Evolutionary conservation across 2,797 vertebrate species (phyloP).

Genomic region (Sebastes trivittatus): DNA sequence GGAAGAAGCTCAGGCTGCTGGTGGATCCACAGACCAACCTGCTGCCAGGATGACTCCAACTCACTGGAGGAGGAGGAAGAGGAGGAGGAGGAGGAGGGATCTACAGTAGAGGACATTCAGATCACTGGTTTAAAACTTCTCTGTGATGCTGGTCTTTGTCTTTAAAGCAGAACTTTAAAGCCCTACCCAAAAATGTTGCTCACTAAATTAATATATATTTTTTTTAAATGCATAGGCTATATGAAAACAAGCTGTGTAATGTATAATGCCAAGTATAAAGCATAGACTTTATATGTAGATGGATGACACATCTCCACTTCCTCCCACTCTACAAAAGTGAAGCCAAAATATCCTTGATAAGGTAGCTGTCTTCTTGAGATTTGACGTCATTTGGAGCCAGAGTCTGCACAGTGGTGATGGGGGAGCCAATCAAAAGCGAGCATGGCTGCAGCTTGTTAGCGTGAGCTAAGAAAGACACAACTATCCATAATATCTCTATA

Average conservation of each 20-base stretch:
- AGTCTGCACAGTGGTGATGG: no score
- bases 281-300: no score
- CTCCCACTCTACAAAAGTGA: no score
- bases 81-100: slow-evolving; percentile 14
- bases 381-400: no score
- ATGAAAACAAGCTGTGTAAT: neutral
- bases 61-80: slow-evolving; percentile 4
- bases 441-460: no score
- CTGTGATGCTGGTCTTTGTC: neutral
- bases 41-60: slow-evolving; percentile 1
- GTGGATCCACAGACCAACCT: slow-evolving; percentile 6
- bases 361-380: no score
- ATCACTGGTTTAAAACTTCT: neutral
- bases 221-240: neutral
- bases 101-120: neutral
- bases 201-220: accelerated
- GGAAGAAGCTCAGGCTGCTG: neutral
- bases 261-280: no score
- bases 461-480: no score
- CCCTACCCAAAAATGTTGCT: neutral
- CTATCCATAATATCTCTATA: no score
- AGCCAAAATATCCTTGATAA: no score
- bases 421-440: no score
- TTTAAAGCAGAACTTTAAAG: slow-evolving; percentile 4
- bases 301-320: no score